Percentiles rank a stretch among this genome's conserved stretches.
Conservation (phyloP, 2,797 vertebrate genomes). For the Scarus forsteni region DNA sequence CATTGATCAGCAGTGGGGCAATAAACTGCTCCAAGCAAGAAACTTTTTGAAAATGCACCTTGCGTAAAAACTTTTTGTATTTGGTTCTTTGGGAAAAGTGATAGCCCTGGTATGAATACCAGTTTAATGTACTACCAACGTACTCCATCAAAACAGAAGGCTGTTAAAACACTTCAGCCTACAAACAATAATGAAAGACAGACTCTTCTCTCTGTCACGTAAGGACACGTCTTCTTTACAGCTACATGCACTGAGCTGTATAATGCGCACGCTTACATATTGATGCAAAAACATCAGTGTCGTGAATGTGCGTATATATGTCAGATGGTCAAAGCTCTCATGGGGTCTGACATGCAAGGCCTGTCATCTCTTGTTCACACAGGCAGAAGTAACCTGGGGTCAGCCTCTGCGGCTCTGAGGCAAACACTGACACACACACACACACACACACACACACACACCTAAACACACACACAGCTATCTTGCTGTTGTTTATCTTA, state of each 20-base stretch:
- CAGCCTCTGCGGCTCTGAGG: constrained; percentile 26
- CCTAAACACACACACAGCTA: neutral
- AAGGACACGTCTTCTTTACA: neutral
- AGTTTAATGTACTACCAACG: no score
- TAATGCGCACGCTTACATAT: neutral
- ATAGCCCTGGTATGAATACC: no score
- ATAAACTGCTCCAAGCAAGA: no score
- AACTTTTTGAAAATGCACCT: no score
- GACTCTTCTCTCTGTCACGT: constrained; percentile 22
- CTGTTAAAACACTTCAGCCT: constrained; percentile 12
- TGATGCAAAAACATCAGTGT: neutral
- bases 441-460: constrained; percentile 3
- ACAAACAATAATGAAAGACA: constrained; percentile 54
- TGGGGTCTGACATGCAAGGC: constrained; percentile 37
- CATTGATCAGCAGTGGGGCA: no score
- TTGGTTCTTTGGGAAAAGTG: no score
- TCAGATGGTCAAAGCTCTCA: constrained; percentile 41
- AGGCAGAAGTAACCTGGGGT: constrained; percentile 48
- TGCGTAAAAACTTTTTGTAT: no score
- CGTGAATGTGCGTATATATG: constrained; percentile 6
- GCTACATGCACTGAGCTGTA: constrained; percentile 12
- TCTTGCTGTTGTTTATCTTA: constrained; percentile 34
- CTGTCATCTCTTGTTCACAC: constrained; percentile 55
- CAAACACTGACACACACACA: constrained; percentile 36
- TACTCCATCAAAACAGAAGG: no score